Evolutionary conservation across 2,797 vertebrate genomes (phyloP), one percentile per base, ranked within the genome.

Genomic region (Acipenser transmontanus): DNA sequence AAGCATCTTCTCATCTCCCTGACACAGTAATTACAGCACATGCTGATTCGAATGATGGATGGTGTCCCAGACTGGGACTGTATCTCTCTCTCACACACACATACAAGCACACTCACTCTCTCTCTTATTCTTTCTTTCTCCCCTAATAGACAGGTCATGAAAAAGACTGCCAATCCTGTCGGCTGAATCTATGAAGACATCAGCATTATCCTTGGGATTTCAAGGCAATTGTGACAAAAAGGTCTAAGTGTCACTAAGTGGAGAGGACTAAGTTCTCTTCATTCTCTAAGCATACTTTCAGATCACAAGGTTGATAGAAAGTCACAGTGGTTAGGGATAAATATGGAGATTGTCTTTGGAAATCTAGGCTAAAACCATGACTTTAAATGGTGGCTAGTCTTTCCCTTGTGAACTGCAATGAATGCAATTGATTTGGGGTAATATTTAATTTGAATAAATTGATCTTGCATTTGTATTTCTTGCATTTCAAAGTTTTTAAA

Each of bases 11-110:
- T 82, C 83, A 87, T 91, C 86, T 88, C 87, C 82, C 88, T 91
- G 89, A 92, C 89, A 92, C 86, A 91, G 89, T 91, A 91, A 92
- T 92, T 91, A 92, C 89, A 91, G 89, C 88, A 86, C 89, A 90
- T 81, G 78, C 87, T 90, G 89, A 91, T 91, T 91, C 88, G 80
- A 85, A 83, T 91, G 90, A 92, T 91, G 89, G 89, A 91, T 91
- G 88, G 87, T 89, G 84, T 89, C 88, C 87, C 88, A 79, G 80
- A 74, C 83, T 87, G 89, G 88, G 89, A 89, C 85, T 81, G 78
- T 74, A 78, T 74, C 66, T 76, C 66, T 69, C 80, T 76, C 66
- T 66, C 68, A 52, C 74, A 73, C 76, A 75, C 79, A 77, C 69
- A 64, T 54, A 66, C 60, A 68, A 49, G 61, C 61, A 56, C 52